phyloP scores from a whole-genome alignment of 2,797 vertebrate species.

The Sus cebifrons region DNA sequence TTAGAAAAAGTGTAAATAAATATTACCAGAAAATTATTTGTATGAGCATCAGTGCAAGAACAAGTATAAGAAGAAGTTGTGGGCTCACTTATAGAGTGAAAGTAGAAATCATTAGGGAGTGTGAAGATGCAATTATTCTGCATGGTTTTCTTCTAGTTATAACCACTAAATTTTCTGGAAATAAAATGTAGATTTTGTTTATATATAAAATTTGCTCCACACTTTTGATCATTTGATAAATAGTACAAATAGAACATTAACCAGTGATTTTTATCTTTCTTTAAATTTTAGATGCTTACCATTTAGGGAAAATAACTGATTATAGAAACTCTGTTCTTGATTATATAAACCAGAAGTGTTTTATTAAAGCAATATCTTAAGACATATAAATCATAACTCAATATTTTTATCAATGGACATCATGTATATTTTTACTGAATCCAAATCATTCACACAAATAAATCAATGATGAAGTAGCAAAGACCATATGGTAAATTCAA shows the following conservation, averaged over 20 bases:
- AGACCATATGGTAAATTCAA: slow-evolving; percentile 72
- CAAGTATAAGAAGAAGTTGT: not conserved
- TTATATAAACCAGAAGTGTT: slow-evolving; percentile 15
- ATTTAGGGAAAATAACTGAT: not conserved
- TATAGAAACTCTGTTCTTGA: slow-evolving; percentile 36
- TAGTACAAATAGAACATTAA: not conserved
- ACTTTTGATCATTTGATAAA: not conserved
- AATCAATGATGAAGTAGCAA: slow-evolving; percentile 68
- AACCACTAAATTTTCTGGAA: not conserved
- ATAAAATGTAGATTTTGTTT: not conserved
- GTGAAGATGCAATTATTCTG: not conserved
- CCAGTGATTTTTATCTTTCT: not conserved
- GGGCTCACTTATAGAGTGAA: not conserved
- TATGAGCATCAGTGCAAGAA: not conserved
- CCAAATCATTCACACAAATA: slow-evolving; percentile 73
- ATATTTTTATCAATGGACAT: slow-evolving; percentile 61
- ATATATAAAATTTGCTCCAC: not conserved
- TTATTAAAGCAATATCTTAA: slow-evolving; percentile 59
- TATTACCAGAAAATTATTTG: not conserved
- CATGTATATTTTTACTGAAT: slow-evolving; percentile 42
- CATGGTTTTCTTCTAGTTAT: not conserved
- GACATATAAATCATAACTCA: slow-evolving; percentile 60
- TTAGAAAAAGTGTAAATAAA: not conserved
- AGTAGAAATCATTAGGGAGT: rapidly evolving
- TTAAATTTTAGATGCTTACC: not conserved